phyloP scores from a whole-genome alignment of 2,797 vertebrate species.

The Siniperca scherzeri region DNA sequence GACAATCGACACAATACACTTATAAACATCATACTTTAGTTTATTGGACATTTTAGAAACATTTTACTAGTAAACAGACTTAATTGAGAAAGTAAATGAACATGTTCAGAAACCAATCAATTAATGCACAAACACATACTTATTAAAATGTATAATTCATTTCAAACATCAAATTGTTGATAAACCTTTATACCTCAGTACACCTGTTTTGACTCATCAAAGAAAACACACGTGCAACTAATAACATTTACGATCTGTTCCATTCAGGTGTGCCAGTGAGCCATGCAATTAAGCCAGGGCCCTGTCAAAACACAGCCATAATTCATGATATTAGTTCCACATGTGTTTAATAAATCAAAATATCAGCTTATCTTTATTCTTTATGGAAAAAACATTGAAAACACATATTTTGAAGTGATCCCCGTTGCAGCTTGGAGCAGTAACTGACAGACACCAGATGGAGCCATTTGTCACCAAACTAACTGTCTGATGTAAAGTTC shows the following conservation, averaged over 20 bases:
- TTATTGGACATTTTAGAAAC: background rate
- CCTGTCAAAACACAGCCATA: too few relatives aligned
- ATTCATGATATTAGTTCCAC: background rate
- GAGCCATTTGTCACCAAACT: slow-evolving; percentile 28
- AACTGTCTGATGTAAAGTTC: background rate
- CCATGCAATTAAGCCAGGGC: too few relatives aligned
- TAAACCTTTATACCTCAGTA: background rate
- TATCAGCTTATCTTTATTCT: background rate
- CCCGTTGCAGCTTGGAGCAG: background rate
- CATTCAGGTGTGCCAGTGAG: background rate
- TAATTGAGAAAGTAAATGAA: background rate
- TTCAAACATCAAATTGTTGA: background rate
- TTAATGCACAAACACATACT: background rate
- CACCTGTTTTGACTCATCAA: background rate
- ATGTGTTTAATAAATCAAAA: background rate
- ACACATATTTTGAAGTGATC: background rate
- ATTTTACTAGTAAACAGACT: background rate
- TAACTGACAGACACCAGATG: slow-evolving; percentile 34
- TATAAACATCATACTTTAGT: slow-evolving; percentile 20
- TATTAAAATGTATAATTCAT: background rate
- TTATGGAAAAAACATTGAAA: background rate
- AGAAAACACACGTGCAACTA: background rate
- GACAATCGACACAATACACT: background rate
- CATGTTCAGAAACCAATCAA: background rate
- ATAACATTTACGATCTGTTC: background rate